These are phyloP conservation scores for Drosophila micromelanica DNA, from an alignment of 1,140 invertebrate genomes.

Conservation along the genomic window DNA sequence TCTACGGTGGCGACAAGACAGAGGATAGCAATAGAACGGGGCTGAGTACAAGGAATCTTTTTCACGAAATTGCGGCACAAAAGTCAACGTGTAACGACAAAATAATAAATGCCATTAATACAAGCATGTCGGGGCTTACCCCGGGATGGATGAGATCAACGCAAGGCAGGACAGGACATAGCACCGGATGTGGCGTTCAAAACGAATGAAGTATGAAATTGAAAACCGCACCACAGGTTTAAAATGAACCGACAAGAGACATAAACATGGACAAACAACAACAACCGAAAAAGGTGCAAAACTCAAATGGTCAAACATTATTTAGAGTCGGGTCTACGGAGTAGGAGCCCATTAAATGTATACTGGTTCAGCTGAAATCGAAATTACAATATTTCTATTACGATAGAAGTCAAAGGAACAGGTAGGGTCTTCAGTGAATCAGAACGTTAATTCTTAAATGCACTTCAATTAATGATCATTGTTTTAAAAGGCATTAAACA, in stretches of 20 bases:
- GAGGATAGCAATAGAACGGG: background rate
- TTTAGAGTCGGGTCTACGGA: conserved; percentile 11
- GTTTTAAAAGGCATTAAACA: conserved; percentile 26
- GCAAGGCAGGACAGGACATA: conserved; percentile 15
- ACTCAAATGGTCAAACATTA: conserved; percentile 46
- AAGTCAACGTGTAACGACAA: conserved; percentile 83
- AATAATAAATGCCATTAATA: conserved; percentile 83
- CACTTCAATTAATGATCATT: conserved; percentile 22
- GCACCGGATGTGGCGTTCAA: conserved; percentile 49
- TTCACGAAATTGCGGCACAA: conserved; percentile 79
- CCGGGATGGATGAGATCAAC: conserved; percentile 8
- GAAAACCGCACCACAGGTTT: conserved; percentile 64
- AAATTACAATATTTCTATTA: background rate
- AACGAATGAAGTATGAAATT: conserved; percentile 82
- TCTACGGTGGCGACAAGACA: conserved; percentile 22
- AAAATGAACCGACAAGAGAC: conserved; percentile 17
- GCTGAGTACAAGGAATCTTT: conserved; percentile 33
- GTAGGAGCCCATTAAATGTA: background rate
- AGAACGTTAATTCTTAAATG: background rate
- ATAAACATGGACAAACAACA: conserved; percentile 9
- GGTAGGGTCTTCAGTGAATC: conserved; percentile 14
- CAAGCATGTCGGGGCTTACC: conserved; percentile 39
- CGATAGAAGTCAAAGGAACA: background rate
- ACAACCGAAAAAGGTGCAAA: conserved; percentile 29
- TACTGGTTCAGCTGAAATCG: background rate